Conservation (phyloP, 2,888 invertebrate species). For the Ectemnius cavifrons region DNA sequence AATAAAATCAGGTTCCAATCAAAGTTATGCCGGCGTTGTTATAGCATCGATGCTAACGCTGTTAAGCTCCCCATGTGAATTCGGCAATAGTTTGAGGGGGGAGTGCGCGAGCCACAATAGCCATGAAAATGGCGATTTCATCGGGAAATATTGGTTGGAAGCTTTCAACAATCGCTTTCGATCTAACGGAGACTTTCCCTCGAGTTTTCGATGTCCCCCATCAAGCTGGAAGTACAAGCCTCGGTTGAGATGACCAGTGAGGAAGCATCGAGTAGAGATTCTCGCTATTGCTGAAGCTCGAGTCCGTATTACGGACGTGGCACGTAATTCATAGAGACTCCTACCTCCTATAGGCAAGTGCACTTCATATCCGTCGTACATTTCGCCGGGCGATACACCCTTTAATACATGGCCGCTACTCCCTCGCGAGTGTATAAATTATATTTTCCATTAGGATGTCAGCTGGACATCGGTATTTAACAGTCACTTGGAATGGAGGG, state of each 20-base stretch:
- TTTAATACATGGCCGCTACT: background rate
- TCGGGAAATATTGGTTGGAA: conserved; percentile 42
- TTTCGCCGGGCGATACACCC: conserved; percentile 16
- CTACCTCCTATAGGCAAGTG: conserved; percentile 19
- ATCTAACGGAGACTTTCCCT: conserved; percentile 18
- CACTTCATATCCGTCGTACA: conserved; percentile 23
- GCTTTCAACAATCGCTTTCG: background rate
- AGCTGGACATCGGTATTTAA: background rate
- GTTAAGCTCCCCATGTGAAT: conserved; percentile 34
- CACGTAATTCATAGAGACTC: conserved; percentile 39
- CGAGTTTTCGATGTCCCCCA: conserved; percentile 16
- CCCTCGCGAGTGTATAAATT: conserved; percentile 27
- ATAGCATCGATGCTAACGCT: conserved; percentile 23
- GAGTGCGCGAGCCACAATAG: conserved; percentile 30
- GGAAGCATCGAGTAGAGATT: no score
- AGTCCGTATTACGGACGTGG: conserved; percentile 21
- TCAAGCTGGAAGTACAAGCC: background rate
- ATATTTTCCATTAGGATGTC: conserved; percentile 17
- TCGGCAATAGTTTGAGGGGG: conserved; percentile 21
- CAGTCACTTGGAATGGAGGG: background rate
- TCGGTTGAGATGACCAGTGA: no score
- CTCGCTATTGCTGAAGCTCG: no score
- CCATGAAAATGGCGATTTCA: conserved; percentile 27
- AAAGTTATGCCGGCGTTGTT: conserved; percentile 35
- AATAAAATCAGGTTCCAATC: conserved; percentile 51